phyloP scores from a whole-genome alignment of 1,140 invertebrate genomes.

The Mya arenaria region DNA sequence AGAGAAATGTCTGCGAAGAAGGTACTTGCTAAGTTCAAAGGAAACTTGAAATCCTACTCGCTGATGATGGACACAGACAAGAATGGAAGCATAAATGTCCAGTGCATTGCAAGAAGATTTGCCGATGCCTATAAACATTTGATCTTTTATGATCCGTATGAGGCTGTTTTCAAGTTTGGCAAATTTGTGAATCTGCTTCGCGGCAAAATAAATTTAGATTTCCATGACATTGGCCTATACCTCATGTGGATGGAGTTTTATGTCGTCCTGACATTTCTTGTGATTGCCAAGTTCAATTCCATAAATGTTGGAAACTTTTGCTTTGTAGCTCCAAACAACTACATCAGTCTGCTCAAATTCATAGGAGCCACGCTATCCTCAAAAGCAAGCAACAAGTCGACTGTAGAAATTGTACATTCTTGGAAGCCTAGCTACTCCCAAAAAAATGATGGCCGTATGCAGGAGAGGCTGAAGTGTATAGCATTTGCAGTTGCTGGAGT shows the following conservation, averaged over 20 bases:
- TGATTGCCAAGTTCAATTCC: conserved; percentile 58
- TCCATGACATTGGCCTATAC: conserved; percentile 59
- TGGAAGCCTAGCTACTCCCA: too few species aligned
- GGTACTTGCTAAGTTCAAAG: neutral
- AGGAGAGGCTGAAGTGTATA: conserved; percentile 34
- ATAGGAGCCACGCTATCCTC: too few species aligned
- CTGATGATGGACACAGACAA: conserved; percentile 37
- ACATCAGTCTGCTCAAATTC: conserved; percentile 55
- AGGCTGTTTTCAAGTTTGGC: conserved; percentile 67
- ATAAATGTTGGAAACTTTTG: conserved; percentile 23
- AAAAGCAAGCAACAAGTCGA: too few species aligned
- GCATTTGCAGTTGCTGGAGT: conserved; percentile 27
- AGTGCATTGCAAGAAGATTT: conserved; percentile 60
- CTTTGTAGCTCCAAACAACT: conserved; percentile 62
- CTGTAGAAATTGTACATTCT: too few species aligned
- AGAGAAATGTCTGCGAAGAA: conserved; percentile 4
- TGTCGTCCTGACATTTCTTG: conserved; percentile 54
- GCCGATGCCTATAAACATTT: conserved; percentile 56
- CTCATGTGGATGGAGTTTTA: conserved; percentile 70
- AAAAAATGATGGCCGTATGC: conserved; percentile 25
- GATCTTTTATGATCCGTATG: conserved; percentile 57
- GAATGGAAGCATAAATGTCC: conserved; percentile 19
- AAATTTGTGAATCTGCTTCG: conserved; percentile 63
- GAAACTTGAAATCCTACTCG: neutral
- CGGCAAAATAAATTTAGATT: conserved; percentile 24